Evolutionary conservation across 1,140 invertebrate genomes (phyloP).

Genomic region (Drosophila pachea): DNA sequence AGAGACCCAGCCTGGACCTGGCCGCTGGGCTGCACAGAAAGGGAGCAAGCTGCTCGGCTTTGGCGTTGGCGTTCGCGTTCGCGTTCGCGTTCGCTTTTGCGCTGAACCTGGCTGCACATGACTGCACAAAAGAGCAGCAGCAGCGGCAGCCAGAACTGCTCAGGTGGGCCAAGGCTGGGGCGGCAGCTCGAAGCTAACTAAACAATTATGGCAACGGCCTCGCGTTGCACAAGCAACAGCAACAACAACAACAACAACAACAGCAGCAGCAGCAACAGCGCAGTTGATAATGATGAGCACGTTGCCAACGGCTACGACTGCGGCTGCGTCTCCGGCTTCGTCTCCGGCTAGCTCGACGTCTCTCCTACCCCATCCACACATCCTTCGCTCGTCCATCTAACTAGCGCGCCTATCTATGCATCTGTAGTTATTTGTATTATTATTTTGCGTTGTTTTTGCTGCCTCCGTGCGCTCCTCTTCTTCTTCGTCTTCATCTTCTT

Average conservation of each 20-base stretch:
- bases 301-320: slow-evolving; percentile 31
- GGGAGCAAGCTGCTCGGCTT: slow-evolving; percentile 46
- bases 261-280: too few species aligned
- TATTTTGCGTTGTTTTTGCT: slow-evolving; percentile 69
- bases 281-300: slow-evolving; percentile 40
- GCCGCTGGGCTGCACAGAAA: slow-evolving; percentile 38
- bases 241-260: slow-evolving; percentile 11
- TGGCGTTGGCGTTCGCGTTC: slow-evolving; percentile 38
- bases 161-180: slow-evolving; percentile 61
- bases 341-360: neutral
- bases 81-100: slow-evolving; percentile 46
- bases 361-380: slow-evolving; percentile 19
- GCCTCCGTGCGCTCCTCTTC: slow-evolving; percentile 14
- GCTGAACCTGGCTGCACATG: slow-evolving; percentile 55
- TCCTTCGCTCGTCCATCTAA: slow-evolving; percentile 65
- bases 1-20: slow-evolving; percentile 18
- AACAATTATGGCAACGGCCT: slow-evolving; percentile 71
- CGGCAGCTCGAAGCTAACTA: slow-evolving; percentile 56
- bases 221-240: slow-evolving; percentile 39
- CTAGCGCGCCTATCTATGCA: slow-evolving; percentile 72
- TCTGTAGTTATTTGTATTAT: slow-evolving; percentile 76
- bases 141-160: slow-evolving; percentile 29
- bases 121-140: slow-evolving; percentile 59
- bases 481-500: slow-evolving; percentile 32
- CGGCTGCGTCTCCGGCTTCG: slow-evolving; percentile 8